phyloP scores from a whole-genome alignment of 2,888 invertebrate genomes.

The Eudemis profundana region DNA sequence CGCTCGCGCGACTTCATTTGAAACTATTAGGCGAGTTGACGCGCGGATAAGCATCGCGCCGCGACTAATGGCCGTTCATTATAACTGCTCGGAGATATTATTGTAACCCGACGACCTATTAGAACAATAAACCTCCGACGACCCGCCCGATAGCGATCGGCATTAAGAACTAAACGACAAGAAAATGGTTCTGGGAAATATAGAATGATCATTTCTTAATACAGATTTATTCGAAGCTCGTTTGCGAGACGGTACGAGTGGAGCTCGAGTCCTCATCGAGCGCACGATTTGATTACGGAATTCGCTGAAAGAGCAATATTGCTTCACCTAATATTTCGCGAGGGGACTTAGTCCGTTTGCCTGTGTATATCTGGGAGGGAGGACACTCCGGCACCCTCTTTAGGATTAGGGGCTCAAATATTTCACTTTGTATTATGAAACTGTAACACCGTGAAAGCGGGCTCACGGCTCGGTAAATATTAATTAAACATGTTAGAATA shows the following conservation, averaged over 20 bases:
- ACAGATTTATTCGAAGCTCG: conserved; percentile 25
- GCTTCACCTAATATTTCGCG: conserved; percentile 38
- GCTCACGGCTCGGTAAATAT: conserved; percentile 36
- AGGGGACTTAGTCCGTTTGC: conserved; percentile 37
- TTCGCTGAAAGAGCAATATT: conserved; percentile 42
- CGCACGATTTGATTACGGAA: conserved; percentile 37
- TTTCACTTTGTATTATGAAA: conserved; percentile 44
- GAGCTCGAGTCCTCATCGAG: conserved; percentile 13
- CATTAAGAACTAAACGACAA: conserved; percentile 22
- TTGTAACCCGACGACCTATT: conserved; percentile 28
- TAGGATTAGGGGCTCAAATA: conserved; percentile 43
- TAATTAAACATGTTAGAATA: conserved; percentile 37
- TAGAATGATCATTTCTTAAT: conserved; percentile 3
- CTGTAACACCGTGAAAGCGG: conserved; percentile 42
- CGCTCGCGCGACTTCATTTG: conserved; percentile 18
- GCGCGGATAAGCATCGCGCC: conserved; percentile 38
- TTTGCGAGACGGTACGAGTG: conserved; percentile 17
- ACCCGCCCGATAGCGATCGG: conserved; percentile 6
- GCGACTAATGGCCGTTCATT: conserved; percentile 37
- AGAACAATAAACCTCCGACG: conserved; percentile 27
- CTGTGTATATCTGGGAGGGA: conserved; percentile 39
- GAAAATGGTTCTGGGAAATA: conserved; percentile 8
- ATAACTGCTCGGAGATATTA: conserved; percentile 24
- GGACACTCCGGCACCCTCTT: conserved; percentile 39
- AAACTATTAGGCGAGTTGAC: conserved; percentile 39